Base-by-base conservation (phyloP, 37 sponge, comb jelly and placozoan genomes). In the Beroe ovata region DNA sequence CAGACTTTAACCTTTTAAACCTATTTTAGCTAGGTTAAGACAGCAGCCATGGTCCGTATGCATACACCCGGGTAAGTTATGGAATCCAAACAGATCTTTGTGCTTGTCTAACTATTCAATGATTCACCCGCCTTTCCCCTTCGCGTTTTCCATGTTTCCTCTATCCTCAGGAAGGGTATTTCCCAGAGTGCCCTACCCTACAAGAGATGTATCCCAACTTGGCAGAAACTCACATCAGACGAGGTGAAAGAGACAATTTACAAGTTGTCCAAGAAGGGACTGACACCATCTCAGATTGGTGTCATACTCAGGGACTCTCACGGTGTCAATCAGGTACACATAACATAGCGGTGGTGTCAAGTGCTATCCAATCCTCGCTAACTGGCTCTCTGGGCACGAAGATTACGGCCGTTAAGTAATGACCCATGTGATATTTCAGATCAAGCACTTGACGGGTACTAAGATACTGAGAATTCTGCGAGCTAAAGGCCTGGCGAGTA, bases 171-270 rank as follows among this genome's bases (percentile, higher is more conserved):
- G 34, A 95, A 95, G 90, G 97, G 97, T 36, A 95, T 96, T 26
- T 92, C 95, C 29, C 93, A 92, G 64, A 93, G 94, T 33, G 95
- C 97, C 16, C 62, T 96, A 37, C 97, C 97, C 2, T 96, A 96
- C 91, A 88, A 95, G 35, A 84, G 97, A 47, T 92, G 93, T 29
- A 94, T 96, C 0, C 97, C 97, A 11, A 95, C 92, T 91, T 97
- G 97, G 97, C 64, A 95, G 69, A 97, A 97, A 58, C 72, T 91
- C 64, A 71, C 94, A 16, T 37, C 94, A 1, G 97, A 97, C 0
- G 97, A 97, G 19, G 94, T 97, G 36, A 97, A 97, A 77, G 97
- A 97, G 36, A 94, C 92, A 91, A 97, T 97, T 41, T 95, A 94
- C 93, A 94, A 95, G 72, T 90, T 97, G 30, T 95, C 97, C 19